Conservation (phyloP, 2,797 vertebrate species). For the Tragopan temminckii region DNA sequence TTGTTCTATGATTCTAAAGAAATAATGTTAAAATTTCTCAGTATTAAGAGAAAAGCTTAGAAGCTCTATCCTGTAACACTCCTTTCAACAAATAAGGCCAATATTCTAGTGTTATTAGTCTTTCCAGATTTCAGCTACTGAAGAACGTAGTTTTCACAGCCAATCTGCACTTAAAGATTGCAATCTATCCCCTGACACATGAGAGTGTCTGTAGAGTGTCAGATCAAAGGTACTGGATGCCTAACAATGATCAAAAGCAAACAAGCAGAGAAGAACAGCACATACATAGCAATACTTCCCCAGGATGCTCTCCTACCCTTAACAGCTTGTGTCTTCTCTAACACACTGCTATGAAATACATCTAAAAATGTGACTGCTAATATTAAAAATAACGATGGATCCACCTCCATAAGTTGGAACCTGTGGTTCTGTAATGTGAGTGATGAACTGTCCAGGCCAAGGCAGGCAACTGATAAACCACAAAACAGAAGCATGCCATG, state of each 20-base stretch:
- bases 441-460: background rate
- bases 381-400: background rate
- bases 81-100: background rate
- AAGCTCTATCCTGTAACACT: background rate
- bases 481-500: background rate
- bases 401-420: accelerated
- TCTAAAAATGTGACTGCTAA: background rate
- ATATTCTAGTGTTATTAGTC: background rate
- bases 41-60: background rate
- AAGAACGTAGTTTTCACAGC: background rate
- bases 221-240: background rate
- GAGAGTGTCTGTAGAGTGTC: accelerated
- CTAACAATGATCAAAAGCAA: background rate
- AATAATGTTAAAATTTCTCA: background rate
- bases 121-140: background rate
- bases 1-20: background rate
- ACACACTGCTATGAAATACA: background rate
- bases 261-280: background rate
- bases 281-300: accelerated
- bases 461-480: background rate
- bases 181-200: background rate
- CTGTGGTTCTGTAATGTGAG: background rate
- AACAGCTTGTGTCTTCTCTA: background rate
- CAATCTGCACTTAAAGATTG: background rate
- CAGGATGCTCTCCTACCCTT: background rate